Evolutionary conservation across 2,113 vertebrate genomes (phyloP), one percentile per base, ranked within the genome.

Genomic region (Trogon surrucura): DNA sequence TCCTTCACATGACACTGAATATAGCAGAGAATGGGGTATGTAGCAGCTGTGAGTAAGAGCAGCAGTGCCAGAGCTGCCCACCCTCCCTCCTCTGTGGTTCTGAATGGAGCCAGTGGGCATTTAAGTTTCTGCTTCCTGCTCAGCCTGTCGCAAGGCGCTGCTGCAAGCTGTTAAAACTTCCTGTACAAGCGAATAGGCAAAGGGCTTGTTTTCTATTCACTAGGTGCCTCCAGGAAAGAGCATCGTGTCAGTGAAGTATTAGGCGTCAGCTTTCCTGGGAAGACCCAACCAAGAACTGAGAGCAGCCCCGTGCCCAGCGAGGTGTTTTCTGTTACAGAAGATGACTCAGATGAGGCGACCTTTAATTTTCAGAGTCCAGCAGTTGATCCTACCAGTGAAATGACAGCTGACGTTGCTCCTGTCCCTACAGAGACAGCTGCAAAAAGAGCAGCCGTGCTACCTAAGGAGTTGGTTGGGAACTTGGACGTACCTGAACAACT

Each of bases 211-310:
- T 88, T 57, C 30, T 58, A 14, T 48, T 36, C 44, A 13, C 3
- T 17, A 96, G 96, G 84, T 92, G 86, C 88, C 81, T 48, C 92
- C 61, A 23, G 66, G 45, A 60, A 36, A 0, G 75, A 47, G 29
- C 23, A 4, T 18, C 79, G 1, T 5, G 41, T 19, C 61, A 5
- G 44, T 1, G 91, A 66, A n/a, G 4, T 2, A 3, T 14, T 27
- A 60, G 29, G 14, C 16, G 60, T 13, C 67, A 74, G 64, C 51
- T 12, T 44, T 44, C 50, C 91, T 13, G 72, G 53, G 58, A 89
- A 66, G 56, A 23, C 20, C 20, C 79, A 51, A 7, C 41, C 47
- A 44, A 14, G 60, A 45, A 19, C 85, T 36, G 60, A 6, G 51
- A 48, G 29, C 62, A 54, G 79, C 80, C 83, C 69, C 4, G 19